A percentile compares a stretch with the other conserved stretches of the same genome.
Conservation (phyloP, 2,888 invertebrate genomes). For the Cerastis rubricosa region DNA sequence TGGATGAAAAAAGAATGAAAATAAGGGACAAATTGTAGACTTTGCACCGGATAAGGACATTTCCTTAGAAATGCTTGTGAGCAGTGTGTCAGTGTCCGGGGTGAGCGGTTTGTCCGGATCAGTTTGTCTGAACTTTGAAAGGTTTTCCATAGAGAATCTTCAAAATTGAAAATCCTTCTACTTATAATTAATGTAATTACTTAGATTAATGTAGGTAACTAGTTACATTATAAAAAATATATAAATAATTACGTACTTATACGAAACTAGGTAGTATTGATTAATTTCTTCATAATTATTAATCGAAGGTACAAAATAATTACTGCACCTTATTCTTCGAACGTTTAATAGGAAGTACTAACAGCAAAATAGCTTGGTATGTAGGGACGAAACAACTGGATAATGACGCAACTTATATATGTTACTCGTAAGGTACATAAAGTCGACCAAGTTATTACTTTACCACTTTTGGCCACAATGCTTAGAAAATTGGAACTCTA, state of each 20-base stretch:
- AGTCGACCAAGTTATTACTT: background rate
- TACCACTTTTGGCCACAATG: background rate
- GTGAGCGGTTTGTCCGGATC: background rate
- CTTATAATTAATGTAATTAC: background rate
- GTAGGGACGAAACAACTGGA: background rate
- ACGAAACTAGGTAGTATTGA: background rate
- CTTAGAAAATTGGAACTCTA: background rate
- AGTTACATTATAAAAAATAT: background rate
- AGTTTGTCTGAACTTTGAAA: background rate
- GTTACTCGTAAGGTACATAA: background rate
- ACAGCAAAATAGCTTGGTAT: background rate
- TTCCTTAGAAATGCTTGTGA: background rate
- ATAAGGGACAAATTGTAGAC: background rate
- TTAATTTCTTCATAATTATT: conserved; percentile 2
- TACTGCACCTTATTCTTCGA: conserved; percentile 4
- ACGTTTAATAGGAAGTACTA: conserved; percentile 14
- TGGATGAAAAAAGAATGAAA: background rate
- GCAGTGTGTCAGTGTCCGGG: background rate
- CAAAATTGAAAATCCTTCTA: background rate
- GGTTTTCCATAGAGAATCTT: background rate
- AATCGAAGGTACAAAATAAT: conserved; percentile 17
- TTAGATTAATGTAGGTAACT: background rate
- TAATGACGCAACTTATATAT: background rate
- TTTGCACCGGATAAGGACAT: background rate
- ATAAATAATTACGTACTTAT: background rate